phyloP scores from a whole-genome alignment of 1,140 invertebrate species.

The Latrodectus geometricus region DNA sequence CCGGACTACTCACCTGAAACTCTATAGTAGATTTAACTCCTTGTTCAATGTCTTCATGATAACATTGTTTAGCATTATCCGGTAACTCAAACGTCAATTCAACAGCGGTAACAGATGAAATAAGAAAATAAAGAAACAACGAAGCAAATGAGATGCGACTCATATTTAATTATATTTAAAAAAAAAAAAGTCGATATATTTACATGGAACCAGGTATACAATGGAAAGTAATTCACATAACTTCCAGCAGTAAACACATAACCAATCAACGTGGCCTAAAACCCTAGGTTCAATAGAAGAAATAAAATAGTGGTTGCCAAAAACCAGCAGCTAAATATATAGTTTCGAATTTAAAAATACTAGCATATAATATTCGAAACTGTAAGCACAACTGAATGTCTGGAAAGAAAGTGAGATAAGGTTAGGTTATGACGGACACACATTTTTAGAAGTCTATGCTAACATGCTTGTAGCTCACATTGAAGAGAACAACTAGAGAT shows the following conservation, averaged over 20 bases:
- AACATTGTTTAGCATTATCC: constrained; percentile 98
- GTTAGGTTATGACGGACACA: no score
- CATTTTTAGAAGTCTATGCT: no score
- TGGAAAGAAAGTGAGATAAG: no score
- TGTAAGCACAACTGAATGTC: no score
- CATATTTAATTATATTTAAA: neutral
- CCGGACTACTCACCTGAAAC: constrained; percentile 84
- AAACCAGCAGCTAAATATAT: no score
- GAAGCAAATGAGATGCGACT: neutral
- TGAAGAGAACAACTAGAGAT: no score
- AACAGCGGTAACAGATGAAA: constrained; percentile 68
- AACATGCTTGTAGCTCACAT: no score
- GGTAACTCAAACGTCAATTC: constrained; percentile 98
- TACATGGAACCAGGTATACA: neutral
- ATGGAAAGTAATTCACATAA: neutral
- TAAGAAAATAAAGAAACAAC: neutral
- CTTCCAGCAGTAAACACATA: neutral
- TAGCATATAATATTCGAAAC: no score
- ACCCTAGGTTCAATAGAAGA: neutral
- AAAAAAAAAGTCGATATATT: neutral
- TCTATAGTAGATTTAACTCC: constrained; percentile 91
- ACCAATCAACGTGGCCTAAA: neutral
- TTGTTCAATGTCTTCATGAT: constrained; percentile 89
- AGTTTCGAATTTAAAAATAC: no score
- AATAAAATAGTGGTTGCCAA: neutral